Evolutionary conservation across 1,140 invertebrate genomes (phyloP), one percentile per base, ranked within the genome.

Genomic region (Chironomus tepperi): DNA sequence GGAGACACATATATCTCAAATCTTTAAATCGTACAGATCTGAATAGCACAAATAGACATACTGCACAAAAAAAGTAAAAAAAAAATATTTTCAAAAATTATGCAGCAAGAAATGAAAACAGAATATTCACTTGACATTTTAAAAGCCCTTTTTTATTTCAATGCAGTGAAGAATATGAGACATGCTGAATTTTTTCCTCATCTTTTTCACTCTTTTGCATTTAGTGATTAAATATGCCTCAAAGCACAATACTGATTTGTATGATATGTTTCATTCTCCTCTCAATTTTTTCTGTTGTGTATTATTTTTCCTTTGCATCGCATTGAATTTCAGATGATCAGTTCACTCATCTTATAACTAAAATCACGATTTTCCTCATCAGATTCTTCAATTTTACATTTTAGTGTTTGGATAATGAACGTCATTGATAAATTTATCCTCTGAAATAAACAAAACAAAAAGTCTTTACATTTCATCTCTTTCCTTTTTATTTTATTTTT

Each of bases 111-210:
- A 34, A 34, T 34, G 5, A 34, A 34, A 34, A 34, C 5, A 34
- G 24, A 34, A 70, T 70, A 70, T 70, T 70, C 65, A 70, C 19
- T 70, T 70, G 65, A 70, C 65, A 70, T 70, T 70, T 70, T 70
- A 70, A 70, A 70, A 70, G 65, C 65, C 18, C 19, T 70, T 70
- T 70, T 19, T 16, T 18, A 18, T 18, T 9, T 21, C 16, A 70
- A 10, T 70, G n/a, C 65, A 15, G 47, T 12, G 47, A 57, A 57
- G 47, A 57, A 57, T 57, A 57, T 15, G 47, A 57, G 47, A 57
- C 47, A 57, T 57, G 47, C n/a, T 57, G 47, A 57, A 57, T 70
- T 16, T 7, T 19, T 10, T 19, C n/a, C 18, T 70, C 65, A 19
- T 70, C 18, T 70, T 18, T 70, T 19, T 70, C 65, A 16, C 18